These are phyloP conservation scores for Sparidentex hasta DNA, from an alignment of 2,797 vertebrate species.

Conservation along the genomic window DNA sequence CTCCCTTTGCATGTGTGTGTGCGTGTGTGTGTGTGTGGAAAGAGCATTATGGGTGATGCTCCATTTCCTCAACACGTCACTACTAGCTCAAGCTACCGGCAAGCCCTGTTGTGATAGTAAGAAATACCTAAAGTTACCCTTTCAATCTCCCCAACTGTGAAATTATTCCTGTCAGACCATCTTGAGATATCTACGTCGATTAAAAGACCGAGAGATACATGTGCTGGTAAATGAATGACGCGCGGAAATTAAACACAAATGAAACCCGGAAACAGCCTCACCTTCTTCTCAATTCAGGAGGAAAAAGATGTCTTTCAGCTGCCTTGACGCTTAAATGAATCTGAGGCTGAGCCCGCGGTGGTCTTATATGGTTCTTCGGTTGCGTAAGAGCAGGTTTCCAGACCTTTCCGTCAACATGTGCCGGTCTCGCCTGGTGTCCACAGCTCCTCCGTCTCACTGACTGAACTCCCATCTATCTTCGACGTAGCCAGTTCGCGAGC, in stretches of 20 bases:
- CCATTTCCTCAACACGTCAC: slow-evolving; percentile 11
- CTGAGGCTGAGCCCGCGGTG: too few species aligned
- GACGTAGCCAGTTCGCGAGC: fast-evolving
- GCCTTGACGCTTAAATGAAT: too few species aligned
- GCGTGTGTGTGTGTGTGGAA: not conserved
- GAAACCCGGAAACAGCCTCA: slow-evolving; percentile 29
- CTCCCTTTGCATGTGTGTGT: not conserved
- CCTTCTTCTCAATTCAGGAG: slow-evolving; percentile 12
- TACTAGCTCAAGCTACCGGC: too few species aligned
- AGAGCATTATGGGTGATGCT: not conserved
- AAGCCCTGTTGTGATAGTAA: not conserved
- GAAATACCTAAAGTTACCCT: fast-evolving
- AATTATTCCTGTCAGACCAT: not conserved
- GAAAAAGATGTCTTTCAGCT: not conserved
- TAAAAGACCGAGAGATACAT: not conserved
- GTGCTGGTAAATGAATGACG: not conserved
- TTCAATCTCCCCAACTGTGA: not conserved
- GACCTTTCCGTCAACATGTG: not conserved
- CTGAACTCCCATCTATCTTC: fast-evolving
- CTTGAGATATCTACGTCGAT: fast-evolving
- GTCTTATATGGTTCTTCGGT: not conserved
- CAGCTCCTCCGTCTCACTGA: not conserved
- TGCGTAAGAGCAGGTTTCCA: not conserved
- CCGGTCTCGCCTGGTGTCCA: too few species aligned
- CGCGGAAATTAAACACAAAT: not conserved